These are phyloP conservation scores for Lepidochitona cinerea DNA, from an alignment of 2,888 invertebrate species.

Conservation along the genomic window DNA sequence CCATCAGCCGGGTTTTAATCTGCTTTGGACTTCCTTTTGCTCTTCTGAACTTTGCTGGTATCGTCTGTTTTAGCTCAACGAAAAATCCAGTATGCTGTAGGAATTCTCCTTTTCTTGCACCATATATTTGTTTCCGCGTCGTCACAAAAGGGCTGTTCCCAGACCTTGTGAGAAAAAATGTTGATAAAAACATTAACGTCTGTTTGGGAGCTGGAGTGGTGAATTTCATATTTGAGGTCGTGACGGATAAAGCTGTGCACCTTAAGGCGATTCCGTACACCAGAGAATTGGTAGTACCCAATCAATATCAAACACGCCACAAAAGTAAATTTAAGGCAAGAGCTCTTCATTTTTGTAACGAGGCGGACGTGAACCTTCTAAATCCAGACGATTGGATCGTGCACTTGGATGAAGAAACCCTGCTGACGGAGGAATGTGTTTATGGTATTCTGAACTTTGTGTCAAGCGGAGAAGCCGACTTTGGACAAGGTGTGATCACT, in stretches of 20 bases:
- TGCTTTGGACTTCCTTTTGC: too few relatives aligned
- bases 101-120: constrained; percentile 29
- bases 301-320: constrained; percentile 40
- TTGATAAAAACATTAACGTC: constrained; percentile 44
- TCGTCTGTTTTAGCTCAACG: constrained; percentile 34
- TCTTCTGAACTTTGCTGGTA: constrained; percentile 22
- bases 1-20: too few relatives aligned
- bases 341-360: constrained; percentile 57
- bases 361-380: constrained; percentile 45
- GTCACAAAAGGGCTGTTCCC: constrained; percentile 48
- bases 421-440: constrained; percentile 54
- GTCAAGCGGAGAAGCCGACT: constrained; percentile 45
- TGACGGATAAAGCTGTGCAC: constrained; percentile 40
- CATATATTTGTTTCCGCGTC: constrained; percentile 53
- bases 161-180: constrained; percentile 45
- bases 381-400: constrained; percentile 61
- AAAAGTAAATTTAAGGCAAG: constrained; percentile 54
- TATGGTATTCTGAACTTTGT: constrained; percentile 62
- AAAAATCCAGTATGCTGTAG: constrained; percentile 22
- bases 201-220: constrained; percentile 45
- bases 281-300: constrained; percentile 51
- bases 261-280: constrained; percentile 13
- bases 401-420: constrained; percentile 61
- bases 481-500: constrained; percentile 58
- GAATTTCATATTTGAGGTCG: constrained; percentile 52